These are phyloP conservation scores for Yasuhikotakia modesta DNA, from an alignment of 2,797 vertebrate genomes.

Conservation along the genomic window DNA sequence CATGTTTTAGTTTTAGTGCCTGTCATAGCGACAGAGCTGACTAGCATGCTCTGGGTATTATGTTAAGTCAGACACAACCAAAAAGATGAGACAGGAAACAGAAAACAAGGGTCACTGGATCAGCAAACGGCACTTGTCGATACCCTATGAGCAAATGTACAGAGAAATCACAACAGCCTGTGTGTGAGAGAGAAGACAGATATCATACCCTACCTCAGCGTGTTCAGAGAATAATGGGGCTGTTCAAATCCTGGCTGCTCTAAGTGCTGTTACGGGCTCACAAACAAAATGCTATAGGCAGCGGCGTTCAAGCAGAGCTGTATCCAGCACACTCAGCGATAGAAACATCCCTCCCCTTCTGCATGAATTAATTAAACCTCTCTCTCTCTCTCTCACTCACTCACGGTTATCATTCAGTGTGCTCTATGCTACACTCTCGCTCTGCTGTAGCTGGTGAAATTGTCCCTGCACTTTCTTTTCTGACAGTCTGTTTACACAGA, in stretches of 20 bases:
- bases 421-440: slow-evolving; percentile 43
- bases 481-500: slow-evolving; percentile 67
- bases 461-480: slow-evolving; percentile 64
- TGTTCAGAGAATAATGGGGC: slow-evolving; percentile 41
- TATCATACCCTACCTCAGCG: slow-evolving; percentile 51
- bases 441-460: slow-evolving; percentile 42
- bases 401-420: slow-evolving; percentile 52
- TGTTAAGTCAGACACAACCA: not conserved
- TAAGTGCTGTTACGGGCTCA: slow-evolving; percentile 44
- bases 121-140: slow-evolving; percentile 15
- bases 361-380: slow-evolving; percentile 75
- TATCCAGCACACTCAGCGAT: slow-evolving; percentile 64
- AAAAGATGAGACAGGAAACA: slow-evolving; percentile 7
- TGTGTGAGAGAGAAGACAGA: slow-evolving; percentile 19
- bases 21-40: not conserved
- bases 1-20: slow-evolving; percentile 2
- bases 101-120: slow-evolving; percentile 26
- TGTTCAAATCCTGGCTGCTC: slow-evolving; percentile 24
- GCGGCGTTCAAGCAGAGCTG: slow-evolving; percentile 61
- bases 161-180: slow-evolving; percentile 28
- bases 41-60: slow-evolving; percentile 10
- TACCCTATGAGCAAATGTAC: slow-evolving; percentile 7
- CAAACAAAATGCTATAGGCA: slow-evolving; percentile 57
- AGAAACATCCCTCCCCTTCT: slow-evolving; percentile 74
- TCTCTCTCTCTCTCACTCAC: slow-evolving; percentile 54